Evolutionary conservation across 2,797 vertebrate genomes (phyloP).

Genomic region (Sciaenops ocellatus): DNA sequence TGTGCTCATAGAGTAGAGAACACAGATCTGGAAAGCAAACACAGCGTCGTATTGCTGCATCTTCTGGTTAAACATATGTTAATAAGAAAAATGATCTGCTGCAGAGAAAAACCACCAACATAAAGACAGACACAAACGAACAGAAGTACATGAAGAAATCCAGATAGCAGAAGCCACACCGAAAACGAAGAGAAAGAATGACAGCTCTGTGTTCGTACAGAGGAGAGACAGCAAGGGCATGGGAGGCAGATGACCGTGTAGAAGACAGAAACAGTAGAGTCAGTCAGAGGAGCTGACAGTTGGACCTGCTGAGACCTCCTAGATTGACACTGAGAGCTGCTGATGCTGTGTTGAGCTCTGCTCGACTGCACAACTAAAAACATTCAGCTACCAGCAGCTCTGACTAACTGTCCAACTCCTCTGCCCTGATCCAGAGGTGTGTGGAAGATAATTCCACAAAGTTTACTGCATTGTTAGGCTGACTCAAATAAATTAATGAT

Average conservation of each 20-base stretch:
- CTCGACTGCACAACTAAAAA: slow-evolving; percentile 4
- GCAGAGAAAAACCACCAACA: neutral
- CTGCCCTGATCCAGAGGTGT: neutral
- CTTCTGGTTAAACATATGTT: neutral
- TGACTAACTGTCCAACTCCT: slow-evolving; percentile 21
- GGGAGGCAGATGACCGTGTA: slow-evolving; percentile 19
- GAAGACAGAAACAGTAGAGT: slow-evolving; percentile 30
- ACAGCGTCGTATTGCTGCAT: neutral
- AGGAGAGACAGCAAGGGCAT: neutral
- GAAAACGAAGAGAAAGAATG: neutral
- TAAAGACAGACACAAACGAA: neutral
- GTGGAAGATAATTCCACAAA: neutral
- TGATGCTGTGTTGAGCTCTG: slow-evolving; percentile 59
- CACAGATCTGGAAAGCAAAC: too few relatives aligned
- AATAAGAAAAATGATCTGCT: neutral
- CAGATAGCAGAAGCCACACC: neutral
- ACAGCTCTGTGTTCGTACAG: neutral
- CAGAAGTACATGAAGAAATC: neutral
- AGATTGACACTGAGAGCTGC: slow-evolving; percentile 61
- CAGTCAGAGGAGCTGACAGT: slow-evolving; percentile 26
- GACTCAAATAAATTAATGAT: neutral
- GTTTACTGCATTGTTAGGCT: neutral
- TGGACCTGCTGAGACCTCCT: slow-evolving; percentile 20
- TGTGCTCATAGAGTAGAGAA: too few relatives aligned
- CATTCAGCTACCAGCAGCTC: slow-evolving; percentile 26